Base-by-base conservation (phyloP, 2,113 vertebrate genomes). In the Salminus brasiliensis region DNA sequence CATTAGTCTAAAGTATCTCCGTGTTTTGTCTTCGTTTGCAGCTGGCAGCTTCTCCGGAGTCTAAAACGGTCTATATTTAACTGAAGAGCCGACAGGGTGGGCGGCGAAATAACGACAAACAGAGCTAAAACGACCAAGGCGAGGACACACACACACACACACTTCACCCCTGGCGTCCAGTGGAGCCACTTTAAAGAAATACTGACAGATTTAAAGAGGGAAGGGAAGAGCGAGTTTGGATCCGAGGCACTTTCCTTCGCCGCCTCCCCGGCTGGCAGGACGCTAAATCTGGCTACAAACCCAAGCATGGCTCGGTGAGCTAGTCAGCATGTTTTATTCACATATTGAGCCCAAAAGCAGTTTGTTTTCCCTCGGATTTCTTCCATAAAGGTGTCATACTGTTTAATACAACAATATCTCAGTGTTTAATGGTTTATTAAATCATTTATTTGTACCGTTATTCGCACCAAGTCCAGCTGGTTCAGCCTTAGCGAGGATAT, bases 291-390 rank as follows among this genome's bases (percentile, higher is more conserved):
- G 72, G 53, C 2, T 23, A 25, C 30, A 32, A 39, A 8, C 1
- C 10, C 45, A 11, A 69, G n/a, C 43, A 81, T 81, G 79, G 52
- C 16, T 32, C 65, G 79, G 79, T 81, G 29, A 16, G 72, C 74
- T 67, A 59, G 34, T 21, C 0, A 34, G 21, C 15, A 16, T 32
- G 8, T 63, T 36, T 18, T 63, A 34, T 10, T 23, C 21, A 23
- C 36, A 29, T 12, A 66, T 27, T 29, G 16, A 63, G 10, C 15
- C 4, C 25, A 32, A 43, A 43, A 29, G 3, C 13, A 34, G 16
- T 18, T 18, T 11, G 0, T 34, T 5, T 9, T 0, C 45, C 2
- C 10, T 21, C 1, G 34, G 7, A 8, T 4, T 16, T n/a, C 5
- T 43, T 11, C n/a, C 13, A 15, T 10, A 27, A 12, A 27, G 15